These are phyloP conservation scores for Morbakka virulenta DNA, from an alignment of 30 jellyfish, hydroid and myxozoan species.

Conservation along the genomic window DNA sequence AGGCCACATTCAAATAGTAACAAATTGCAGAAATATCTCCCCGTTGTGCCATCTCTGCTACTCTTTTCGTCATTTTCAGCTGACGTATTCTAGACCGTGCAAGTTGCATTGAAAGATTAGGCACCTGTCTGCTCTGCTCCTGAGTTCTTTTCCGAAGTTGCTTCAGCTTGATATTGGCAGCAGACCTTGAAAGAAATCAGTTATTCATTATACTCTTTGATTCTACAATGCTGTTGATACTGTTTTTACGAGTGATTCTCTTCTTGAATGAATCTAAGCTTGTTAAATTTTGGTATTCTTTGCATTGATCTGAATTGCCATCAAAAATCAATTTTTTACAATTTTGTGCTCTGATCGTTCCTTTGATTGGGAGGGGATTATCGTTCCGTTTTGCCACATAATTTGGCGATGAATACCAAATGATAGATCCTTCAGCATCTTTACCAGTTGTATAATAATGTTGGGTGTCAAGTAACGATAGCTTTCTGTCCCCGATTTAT, in stretches of 20 bases:
- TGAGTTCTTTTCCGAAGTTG: background rate
- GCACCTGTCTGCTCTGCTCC: background rate
- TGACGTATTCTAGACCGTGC: background rate
- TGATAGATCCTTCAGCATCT: background rate
- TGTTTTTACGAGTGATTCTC: background rate
- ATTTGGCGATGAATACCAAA: slow-evolving; percentile 21
- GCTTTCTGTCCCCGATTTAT: slow-evolving; percentile 1
- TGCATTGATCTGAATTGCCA: slow-evolving; percentile 3
- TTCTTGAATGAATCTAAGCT: background rate
- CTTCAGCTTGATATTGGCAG: background rate
- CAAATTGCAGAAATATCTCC: slow-evolving; percentile 26
- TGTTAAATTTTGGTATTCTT: background rate
- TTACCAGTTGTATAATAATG: background rate
- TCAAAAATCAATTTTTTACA: background rate
- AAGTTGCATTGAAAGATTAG: background rate
- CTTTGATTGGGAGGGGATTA: slow-evolving; percentile 1
- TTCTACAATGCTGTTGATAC: background rate
- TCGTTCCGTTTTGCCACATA: background rate
- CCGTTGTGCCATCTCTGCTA: slow-evolving; percentile 5
- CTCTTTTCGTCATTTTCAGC: background rate
- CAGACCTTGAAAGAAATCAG: background rate
- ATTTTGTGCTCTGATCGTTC: slow-evolving; percentile 23
- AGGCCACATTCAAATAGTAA: background rate
- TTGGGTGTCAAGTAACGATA: background rate
- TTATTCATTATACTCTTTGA: background rate